phyloP scores from a whole-genome alignment of 2,797 vertebrate species.

The Amblyraja radiata region DNA sequence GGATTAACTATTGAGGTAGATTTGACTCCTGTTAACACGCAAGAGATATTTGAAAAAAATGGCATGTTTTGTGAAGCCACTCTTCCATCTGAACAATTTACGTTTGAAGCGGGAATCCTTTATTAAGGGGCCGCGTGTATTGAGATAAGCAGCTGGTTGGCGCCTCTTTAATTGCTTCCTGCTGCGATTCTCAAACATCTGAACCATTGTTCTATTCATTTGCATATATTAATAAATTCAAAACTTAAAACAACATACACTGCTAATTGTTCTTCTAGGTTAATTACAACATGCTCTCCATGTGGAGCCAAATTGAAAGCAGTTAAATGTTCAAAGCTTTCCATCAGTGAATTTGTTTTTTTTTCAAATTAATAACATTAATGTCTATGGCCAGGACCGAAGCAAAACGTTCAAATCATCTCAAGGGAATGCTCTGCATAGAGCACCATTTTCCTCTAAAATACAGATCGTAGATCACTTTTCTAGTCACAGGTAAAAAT shows the following conservation, averaged over 20 bases:
- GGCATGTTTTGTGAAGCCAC: conserved; percentile 53
- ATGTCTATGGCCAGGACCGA: conserved; percentile 49
- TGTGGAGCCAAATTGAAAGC: conserved; percentile 64
- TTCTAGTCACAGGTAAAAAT: not conserved
- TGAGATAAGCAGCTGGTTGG: conserved; percentile 74
- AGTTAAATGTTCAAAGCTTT: conserved; percentile 54
- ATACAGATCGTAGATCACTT: not conserved
- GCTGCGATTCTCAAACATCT: conserved; percentile 76
- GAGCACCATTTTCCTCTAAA: conserved; percentile 43
- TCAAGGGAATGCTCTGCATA: conserved; percentile 43
- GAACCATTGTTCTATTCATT: conserved; percentile 68
- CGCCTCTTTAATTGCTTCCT: conserved; percentile 71
- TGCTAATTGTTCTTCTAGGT: conserved; percentile 66
- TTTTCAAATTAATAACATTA: conserved; percentile 60
- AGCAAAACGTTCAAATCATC: conserved; percentile 44
- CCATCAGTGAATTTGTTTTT: conserved; percentile 65
- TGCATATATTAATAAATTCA: conserved; percentile 72
- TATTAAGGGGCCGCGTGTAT: conserved; percentile 72
- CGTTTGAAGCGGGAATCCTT: conserved; percentile 65
- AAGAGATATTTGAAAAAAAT: not conserved
- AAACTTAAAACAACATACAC: conserved; percentile 67
- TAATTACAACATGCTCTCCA: conserved; percentile 67
- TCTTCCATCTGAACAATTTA: conserved; percentile 66
- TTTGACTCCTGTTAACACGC: not conserved
- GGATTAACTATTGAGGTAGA: not conserved